These are phyloP conservation scores for Lagopus leucura DNA, from an alignment of 2,113 vertebrate genomes.

Conservation along the genomic window DNA sequence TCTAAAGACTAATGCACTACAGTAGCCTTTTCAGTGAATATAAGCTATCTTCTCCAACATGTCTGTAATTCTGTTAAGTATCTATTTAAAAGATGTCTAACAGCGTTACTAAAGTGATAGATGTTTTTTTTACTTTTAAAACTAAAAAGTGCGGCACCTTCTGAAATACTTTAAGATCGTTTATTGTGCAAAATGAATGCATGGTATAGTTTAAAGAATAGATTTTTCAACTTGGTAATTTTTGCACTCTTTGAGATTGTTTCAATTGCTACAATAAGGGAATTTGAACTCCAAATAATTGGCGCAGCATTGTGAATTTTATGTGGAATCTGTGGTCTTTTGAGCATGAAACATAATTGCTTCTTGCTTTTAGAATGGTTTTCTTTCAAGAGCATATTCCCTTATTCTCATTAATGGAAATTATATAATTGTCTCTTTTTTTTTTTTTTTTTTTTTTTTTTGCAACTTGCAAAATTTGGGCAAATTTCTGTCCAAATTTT, in stretches of 20 bases:
- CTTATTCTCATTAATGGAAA: conserved; percentile 76
- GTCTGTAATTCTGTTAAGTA: conserved; percentile 55
- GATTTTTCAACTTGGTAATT: conserved; percentile 67
- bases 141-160: conserved; percentile 51
- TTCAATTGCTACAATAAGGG: conserved; percentile 66
- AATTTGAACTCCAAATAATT: conserved; percentile 80
- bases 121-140: conserved; percentile 72
- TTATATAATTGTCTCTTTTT: conserved; percentile 60
- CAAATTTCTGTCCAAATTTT: conserved; percentile 37
- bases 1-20: conserved; percentile 53
- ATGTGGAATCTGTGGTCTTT: conserved; percentile 73
- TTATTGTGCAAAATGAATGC: conserved; percentile 69
- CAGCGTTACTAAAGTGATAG: conserved; percentile 34
- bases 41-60: conserved; percentile 50
- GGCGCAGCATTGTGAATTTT: conserved; percentile 70
- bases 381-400: conserved; percentile 67
- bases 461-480: conserved; percentile 55
- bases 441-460: neutral
- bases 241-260: conserved; percentile 73
- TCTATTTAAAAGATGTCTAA: conserved; percentile 66
- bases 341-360: conserved; percentile 72
- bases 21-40: conserved; percentile 60
- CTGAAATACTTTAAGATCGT: conserved; percentile 60
- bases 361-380: conserved; percentile 73
- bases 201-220: conserved; percentile 65